A percentile compares a stretch with the other conserved stretches of the same genome.
Conservation (phyloP, 2,797 vertebrate genomes). For the Catamblyrhynchus diadema region DNA sequence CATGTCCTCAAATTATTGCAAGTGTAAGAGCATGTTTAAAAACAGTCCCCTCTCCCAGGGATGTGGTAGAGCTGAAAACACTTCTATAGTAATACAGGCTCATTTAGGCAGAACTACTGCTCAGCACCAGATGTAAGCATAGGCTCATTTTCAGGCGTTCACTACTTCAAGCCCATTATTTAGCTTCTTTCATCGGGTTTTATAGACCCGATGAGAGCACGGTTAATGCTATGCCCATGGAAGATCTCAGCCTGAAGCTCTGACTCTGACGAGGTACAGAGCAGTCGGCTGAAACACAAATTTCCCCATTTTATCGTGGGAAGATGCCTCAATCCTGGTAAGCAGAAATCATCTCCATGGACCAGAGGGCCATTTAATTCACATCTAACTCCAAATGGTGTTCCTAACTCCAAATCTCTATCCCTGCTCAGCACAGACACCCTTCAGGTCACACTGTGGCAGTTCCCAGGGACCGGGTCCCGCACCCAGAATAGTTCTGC, state of each 20-base stretch:
- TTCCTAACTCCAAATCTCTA: neutral
- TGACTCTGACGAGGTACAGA: neutral
- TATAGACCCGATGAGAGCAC: accelerated
- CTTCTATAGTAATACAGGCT: neutral
- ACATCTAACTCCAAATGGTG: neutral
- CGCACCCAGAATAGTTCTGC: accelerated
- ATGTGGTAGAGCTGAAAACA: neutral
- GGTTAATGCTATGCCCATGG: accelerated
- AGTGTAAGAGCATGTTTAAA: neutral
- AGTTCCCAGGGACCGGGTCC: neutral
- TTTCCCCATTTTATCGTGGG: accelerated
- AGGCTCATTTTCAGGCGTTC: neutral
- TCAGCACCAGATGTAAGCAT: accelerated
- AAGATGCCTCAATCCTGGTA: accelerated
- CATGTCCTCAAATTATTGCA: neutral
- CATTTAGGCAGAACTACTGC: neutral
- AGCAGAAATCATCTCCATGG: accelerated
- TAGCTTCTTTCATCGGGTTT: neutral
- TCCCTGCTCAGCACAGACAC: too few relatives aligned
- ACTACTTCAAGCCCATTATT: neutral
- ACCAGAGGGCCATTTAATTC: neutral
- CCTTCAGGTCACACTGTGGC: neutral
- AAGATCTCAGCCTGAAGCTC: neutral
- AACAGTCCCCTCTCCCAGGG: neutral
- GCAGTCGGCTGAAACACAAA: neutral